A percentile compares a stretch with the other conserved stretches of the same genome.
These are phyloP conservation scores for Thymelicus acteon DNA, from an alignment of 2,888 invertebrate species.

Conservation along the genomic window DNA sequence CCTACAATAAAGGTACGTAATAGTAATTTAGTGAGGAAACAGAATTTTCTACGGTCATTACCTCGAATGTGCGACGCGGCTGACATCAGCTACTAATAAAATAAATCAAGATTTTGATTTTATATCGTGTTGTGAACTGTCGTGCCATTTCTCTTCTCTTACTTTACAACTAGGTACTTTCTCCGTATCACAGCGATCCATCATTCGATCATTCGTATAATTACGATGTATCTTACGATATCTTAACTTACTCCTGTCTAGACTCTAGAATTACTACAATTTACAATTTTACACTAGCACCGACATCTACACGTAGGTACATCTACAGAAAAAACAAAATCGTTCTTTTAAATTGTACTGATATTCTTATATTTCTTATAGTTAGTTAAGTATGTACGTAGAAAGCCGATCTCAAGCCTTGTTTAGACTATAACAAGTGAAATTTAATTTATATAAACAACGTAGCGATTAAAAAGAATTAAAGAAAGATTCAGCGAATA, in stretches of 20 bases:
- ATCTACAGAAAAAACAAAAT: too few species aligned
- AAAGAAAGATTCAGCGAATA: too few species aligned
- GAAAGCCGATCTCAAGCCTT: too few species aligned
- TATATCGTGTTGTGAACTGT: conserved; percentile 2
- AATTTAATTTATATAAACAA: too few species aligned
- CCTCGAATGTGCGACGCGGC: background rate
- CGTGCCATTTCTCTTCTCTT: conserved; percentile 20
- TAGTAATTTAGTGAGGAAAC: too few species aligned
- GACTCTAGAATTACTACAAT: background rate
- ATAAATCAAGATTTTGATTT: conserved; percentile 17
- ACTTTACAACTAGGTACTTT: conserved; percentile 8
- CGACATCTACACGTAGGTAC: too few species aligned
- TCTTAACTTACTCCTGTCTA: conserved; percentile 11
- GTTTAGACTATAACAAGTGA: too few species aligned
- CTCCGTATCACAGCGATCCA: conserved; percentile 19
- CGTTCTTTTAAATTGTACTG: too few species aligned
- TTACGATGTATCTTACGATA: conserved; percentile 10
- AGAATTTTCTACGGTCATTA: background rate
- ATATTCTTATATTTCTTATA: too few species aligned
- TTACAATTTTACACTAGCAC: background rate
- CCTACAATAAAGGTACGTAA: too few species aligned
- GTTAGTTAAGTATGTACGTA: too few species aligned
- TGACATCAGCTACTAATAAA: background rate
- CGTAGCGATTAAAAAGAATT: too few species aligned
- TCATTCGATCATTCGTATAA: conserved; percentile 28